Conservation (phyloP, 2,113 vertebrate genomes). For the Heteronetta atricapilla region DNA sequence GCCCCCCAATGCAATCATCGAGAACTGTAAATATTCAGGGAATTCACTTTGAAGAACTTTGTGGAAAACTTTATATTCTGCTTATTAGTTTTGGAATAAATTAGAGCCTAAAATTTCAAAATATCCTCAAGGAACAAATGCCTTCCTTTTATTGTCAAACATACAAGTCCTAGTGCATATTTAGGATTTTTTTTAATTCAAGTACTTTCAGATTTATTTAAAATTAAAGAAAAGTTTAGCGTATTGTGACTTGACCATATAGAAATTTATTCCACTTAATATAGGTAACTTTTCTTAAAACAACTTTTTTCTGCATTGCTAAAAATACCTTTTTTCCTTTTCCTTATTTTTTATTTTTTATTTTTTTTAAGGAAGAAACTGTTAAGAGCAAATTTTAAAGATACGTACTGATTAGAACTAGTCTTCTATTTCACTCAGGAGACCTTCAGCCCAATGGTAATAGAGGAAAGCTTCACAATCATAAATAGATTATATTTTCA, state of each 20-base stretch:
- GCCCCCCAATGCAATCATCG: background rate
- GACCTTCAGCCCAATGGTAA: constrained; percentile 35
- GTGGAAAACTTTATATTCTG: background rate
- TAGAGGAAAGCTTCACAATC: background rate
- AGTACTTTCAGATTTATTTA: background rate
- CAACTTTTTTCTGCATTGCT: background rate
- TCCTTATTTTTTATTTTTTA: background rate
- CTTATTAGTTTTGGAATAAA: background rate
- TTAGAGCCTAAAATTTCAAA: background rate
- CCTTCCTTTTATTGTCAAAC: background rate
- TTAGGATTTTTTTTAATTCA: background rate
- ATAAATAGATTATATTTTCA: constrained; percentile 22
- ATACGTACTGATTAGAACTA: constrained; percentile 22
- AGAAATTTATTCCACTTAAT: background rate
- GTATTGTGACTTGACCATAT: background rate
- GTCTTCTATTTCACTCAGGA: background rate
- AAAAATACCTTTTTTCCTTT: background rate
- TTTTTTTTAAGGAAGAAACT: background rate
- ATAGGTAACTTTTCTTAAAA: background rate
- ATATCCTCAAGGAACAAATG: background rate
- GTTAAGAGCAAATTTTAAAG: background rate
- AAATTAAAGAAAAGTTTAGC: constrained; percentile 1
- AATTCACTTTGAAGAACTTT: background rate
- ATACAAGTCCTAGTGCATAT: background rate
- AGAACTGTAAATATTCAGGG: background rate